Conservation (phyloP, 1,140 invertebrate genomes). For the Tetramorium parvispinum region DNA sequence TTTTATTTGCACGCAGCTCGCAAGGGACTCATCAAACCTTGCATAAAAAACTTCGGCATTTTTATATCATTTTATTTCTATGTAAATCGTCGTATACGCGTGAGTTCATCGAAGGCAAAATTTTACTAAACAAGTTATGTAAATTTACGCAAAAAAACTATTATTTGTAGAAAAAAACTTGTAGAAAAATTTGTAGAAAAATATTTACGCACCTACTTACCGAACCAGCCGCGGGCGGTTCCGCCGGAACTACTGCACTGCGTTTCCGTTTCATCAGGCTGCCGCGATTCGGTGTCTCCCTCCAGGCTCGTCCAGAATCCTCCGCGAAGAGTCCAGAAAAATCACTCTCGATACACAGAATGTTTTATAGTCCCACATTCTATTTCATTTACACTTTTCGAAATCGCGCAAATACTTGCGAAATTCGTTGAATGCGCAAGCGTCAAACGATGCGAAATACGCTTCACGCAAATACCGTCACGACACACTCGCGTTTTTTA, state of each 20-base stretch:
- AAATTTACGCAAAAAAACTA: slow-evolving; percentile 13
- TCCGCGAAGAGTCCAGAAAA: not conserved
- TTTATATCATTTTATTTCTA: slow-evolving; percentile 16
- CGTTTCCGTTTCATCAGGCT: not conserved
- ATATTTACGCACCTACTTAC: slow-evolving; percentile 38
- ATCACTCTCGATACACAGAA: not conserved
- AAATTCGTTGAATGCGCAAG: not conserved
- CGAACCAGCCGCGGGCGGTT: not conserved
- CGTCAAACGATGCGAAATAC: not conserved
- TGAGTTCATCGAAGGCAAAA: slow-evolving; percentile 17
- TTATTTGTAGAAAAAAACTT: slow-evolving; percentile 3
- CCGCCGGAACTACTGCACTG: not conserved
- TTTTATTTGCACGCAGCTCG: not conserved
- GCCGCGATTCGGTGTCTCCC: no score
- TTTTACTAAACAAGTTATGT: slow-evolving; percentile 22
- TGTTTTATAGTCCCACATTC: not conserved
- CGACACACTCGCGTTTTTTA: not conserved
- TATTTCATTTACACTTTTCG: not conserved
- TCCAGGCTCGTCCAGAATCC: no score
- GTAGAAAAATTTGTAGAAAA: not conserved
- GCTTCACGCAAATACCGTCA: not conserved
- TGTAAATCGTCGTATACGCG: slow-evolving; percentile 8
- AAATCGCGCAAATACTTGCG: not conserved
- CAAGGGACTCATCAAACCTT: slow-evolving; percentile 28
- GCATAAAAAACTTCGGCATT: not conserved